These are phyloP conservation scores for Mobula hypostoma DNA, from an alignment of 2,113 vertebrate genomes.

Conservation along the genomic window DNA sequence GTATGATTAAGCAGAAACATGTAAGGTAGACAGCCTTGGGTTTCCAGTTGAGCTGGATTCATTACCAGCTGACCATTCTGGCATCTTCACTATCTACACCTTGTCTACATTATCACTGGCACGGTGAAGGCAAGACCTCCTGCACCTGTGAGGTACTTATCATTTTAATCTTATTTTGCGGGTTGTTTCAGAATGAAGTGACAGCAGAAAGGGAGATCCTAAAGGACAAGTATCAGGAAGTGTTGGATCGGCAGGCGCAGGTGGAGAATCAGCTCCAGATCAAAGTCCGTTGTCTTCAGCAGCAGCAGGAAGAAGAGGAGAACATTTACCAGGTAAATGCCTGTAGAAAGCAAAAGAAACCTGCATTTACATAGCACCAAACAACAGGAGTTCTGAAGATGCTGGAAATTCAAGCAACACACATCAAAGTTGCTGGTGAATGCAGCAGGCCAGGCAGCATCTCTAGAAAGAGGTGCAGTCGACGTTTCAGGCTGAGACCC, in stretches of 20 bases:
- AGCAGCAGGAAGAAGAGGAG: constrained; percentile 64
- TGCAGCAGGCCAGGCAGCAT: too few relatives aligned
- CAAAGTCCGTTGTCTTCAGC: constrained; percentile 61
- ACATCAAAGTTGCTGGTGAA: too few relatives aligned
- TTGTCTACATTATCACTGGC: not conserved
- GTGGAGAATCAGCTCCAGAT: constrained; percentile 66
- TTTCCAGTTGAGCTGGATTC: not conserved
- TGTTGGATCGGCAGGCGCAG: constrained; percentile 63
- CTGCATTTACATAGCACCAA: fast-evolving
- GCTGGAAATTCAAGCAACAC: too few relatives aligned
- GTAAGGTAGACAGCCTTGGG: not conserved
- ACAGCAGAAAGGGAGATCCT: constrained; percentile 59
- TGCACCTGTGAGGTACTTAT: too few relatives aligned
- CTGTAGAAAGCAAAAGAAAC: not conserved
- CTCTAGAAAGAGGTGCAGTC: too few relatives aligned
- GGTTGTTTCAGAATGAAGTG: constrained; percentile 58
- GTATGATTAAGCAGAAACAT: not conserved
- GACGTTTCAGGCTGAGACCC: too few relatives aligned
- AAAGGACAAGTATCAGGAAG: constrained; percentile 65
- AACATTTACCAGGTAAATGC: constrained; percentile 66
- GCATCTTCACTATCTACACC: not conserved
- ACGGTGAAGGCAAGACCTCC: not conserved
- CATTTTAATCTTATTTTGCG: not conserved
- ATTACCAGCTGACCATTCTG: not conserved
- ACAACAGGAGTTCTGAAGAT: too few relatives aligned